Base-by-base conservation (phyloP, 2,113 vertebrate species). In the Salvelinus fontinalis region DNA sequence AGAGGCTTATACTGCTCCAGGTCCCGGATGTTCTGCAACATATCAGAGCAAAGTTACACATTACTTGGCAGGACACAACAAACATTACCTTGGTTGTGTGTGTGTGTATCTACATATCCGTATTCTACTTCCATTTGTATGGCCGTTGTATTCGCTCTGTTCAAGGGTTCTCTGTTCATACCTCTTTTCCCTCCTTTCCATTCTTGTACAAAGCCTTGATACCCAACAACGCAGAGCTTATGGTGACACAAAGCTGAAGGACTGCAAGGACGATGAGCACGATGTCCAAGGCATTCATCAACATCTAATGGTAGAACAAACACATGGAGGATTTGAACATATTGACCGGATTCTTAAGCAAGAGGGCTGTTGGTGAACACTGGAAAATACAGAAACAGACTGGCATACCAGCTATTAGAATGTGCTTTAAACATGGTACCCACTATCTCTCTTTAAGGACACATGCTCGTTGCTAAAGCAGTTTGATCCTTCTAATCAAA, bases 231-330 rank as follows among this genome's bases (percentile, higher is more conserved):
- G 9, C 72, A 6, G 83, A 73, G 76, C 86, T 89, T 82, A 92
- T 79, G 64, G 11, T 12, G 59, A 91, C 31, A 7, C 86, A 91
- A 67, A 93, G 67, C 79, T 89, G 89, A 75, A 93, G 74, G 16
- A 27, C 75, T 0, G 81, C 81, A 44, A 91, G 12, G 8, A 80
- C 60, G 3, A 93, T 87, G 80, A 93, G 70, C 71, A 92, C 1
- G 39, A 16, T 68, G 0, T 34, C 27, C 16, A 92, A 16, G 60
- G 85, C 44, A 31, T 7, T 9, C 0, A 11, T 0, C 0, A 90
- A 1, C 22, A 78, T 48, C 92, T 93, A 79, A 1, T 39, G 16
- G 26, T 39, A 70, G 2, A 72, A 27, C 60, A 44, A 54, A 7
- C 20, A 68, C 7, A 48, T 39, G 57, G n/a, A 51, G 34, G 29